phyloP scores from a whole-genome alignment of 2,113 vertebrate genomes.

The Platysteira castanea region DNA sequence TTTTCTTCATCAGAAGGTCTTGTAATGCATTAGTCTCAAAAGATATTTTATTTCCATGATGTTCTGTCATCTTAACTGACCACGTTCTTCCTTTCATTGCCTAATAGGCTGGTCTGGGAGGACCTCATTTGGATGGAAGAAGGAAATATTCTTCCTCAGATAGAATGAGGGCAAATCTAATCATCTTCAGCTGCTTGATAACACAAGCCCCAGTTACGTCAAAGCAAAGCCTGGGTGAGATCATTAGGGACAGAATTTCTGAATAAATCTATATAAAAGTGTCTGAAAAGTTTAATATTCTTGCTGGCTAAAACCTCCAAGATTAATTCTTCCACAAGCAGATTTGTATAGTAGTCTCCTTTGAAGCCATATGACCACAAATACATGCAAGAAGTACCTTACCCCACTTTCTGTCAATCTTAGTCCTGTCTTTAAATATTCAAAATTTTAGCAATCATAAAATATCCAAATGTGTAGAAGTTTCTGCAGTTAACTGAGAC shows the following conservation, averaged over 20 bases:
- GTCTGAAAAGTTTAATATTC: background rate
- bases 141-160: background rate
- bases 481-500: slow-evolving; percentile 26
- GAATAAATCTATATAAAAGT: background rate
- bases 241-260: background rate
- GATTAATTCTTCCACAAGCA: background rate
- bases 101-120: background rate
- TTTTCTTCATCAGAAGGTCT: background rate
- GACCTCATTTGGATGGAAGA: background rate
- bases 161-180: background rate
- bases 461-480: slow-evolving; percentile 45
- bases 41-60: background rate
- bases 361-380: background rate
- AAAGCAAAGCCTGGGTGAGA: background rate
- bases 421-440: slow-evolving; percentile 28
- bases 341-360: background rate
- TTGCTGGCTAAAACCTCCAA: background rate
- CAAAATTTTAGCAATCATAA: slow-evolving; percentile 52
- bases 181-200: background rate
- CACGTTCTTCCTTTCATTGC: background rate
- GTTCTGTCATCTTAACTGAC: background rate
- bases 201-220: background rate
- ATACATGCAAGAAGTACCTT: background rate
- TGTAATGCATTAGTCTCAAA: background rate
- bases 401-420: background rate